Percentiles rank a stretch among this genome's conserved stretches.
Conservation (phyloP, 2,888 invertebrate species). For the Pristionchus exspectatus region DNA sequence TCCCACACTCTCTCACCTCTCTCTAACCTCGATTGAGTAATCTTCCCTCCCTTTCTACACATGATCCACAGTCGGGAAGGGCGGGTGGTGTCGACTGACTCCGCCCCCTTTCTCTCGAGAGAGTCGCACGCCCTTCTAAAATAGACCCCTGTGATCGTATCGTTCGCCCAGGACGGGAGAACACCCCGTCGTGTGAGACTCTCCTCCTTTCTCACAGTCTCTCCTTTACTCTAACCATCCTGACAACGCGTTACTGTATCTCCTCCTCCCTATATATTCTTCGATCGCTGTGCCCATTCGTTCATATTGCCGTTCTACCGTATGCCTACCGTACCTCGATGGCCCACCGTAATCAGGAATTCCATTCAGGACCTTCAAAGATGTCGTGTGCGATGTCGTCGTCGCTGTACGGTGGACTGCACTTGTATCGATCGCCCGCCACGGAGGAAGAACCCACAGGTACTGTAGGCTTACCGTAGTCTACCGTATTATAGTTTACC, state of each 20-base stretch:
- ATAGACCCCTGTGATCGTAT: background rate
- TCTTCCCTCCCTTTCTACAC: background rate
- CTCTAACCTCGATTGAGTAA: slow-evolving; percentile 6
- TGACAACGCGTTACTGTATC: slow-evolving; percentile 6
- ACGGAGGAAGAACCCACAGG: slow-evolving; percentile 21
- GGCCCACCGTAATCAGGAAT: background rate
- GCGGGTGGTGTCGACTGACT: background rate
- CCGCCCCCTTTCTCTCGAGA: slow-evolving; percentile 4
- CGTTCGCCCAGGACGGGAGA: background rate
- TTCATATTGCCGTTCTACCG: background rate
- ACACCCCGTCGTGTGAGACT: background rate
- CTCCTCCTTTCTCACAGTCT: background rate
- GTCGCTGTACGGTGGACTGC: slow-evolving; percentile 43
- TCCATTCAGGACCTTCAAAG: background rate
- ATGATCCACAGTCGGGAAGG: background rate
- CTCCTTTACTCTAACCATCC: background rate
- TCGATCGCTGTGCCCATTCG: background rate
- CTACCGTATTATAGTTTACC: background rate
- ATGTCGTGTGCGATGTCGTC: slow-evolving; percentile 44
- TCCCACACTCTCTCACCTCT: background rate
- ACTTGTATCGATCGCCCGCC: background rate
- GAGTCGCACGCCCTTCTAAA: slow-evolving; percentile 26
- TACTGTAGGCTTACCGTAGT: background rate
- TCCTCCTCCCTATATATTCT: background rate
- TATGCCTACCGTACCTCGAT: background rate